Evolutionary conservation across 2,888 invertebrate genomes (phyloP).

Genomic region (Odontothrips loti): DNA sequence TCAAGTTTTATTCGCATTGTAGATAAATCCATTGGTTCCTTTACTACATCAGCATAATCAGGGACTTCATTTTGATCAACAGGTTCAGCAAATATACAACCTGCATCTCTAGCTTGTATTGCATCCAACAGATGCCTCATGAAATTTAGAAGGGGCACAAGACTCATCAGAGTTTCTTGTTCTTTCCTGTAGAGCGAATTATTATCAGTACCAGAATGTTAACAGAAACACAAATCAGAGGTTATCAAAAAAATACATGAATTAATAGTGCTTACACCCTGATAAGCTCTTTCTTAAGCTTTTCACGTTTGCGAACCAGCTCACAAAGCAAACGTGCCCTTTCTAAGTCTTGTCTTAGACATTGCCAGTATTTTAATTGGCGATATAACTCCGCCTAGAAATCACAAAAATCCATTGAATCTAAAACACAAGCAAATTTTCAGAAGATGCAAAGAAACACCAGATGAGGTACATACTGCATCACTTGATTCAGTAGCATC

Average conservation of each 20-base stretch:
- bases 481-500: conserved; percentile 40
- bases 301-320: conserved; percentile 91
- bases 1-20: conserved; percentile 80
- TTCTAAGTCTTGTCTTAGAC: conserved; percentile 89
- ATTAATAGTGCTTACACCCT: conserved; percentile 53
- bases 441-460: background rate
- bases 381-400: conserved; percentile 65
- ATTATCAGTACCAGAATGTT: conserved; percentile 27
- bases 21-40: conserved; percentile 82
- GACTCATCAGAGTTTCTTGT: conserved; percentile 71
- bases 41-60: conserved; percentile 56
- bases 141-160: conserved; percentile 77
- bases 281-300: conserved; percentile 82
- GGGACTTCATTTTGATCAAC: conserved; percentile 75
- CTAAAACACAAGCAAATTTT: conserved; percentile 15
- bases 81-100: conserved; percentile 88
- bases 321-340: conserved; percentile 88
- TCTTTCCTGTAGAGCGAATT: conserved; percentile 53
- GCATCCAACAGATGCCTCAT: conserved; percentile 71
- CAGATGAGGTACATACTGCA: conserved; percentile 35
- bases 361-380: conserved; percentile 90
- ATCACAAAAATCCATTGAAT: conserved; percentile 2
- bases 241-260: background rate
- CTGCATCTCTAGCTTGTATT: conserved; percentile 72
- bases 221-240: conserved; percentile 26